Evolutionary conservation across 2,888 invertebrate genomes (phyloP).

Genomic region (Lissonota sp.): DNA sequence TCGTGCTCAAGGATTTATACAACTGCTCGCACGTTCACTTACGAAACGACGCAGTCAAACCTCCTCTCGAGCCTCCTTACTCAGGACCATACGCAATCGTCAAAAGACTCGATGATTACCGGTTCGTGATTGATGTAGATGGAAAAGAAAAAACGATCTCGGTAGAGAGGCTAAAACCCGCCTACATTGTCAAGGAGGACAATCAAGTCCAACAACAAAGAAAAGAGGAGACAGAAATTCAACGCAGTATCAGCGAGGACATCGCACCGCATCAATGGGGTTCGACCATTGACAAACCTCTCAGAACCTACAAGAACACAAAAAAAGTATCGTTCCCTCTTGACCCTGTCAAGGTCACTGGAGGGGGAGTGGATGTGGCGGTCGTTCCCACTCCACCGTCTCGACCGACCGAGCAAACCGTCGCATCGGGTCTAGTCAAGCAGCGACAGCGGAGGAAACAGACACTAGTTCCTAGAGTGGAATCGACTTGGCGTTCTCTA

Average conservation of each 20-base stretch:
- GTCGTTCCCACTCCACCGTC: too few relatives aligned
- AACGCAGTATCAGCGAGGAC: background rate
- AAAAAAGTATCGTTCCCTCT: constrained; percentile 21
- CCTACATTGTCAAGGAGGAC: constrained; percentile 26
- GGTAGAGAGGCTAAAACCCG: constrained; percentile 36
- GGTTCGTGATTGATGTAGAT: constrained; percentile 31
- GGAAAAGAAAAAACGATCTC: constrained; percentile 38
- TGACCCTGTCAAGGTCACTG: constrained; percentile 4
- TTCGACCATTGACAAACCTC: constrained; percentile 26
- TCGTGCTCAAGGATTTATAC: constrained; percentile 55
- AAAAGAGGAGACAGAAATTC: too few relatives aligned
- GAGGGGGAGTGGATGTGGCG: constrained; percentile 14
- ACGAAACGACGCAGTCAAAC: constrained; percentile 42
- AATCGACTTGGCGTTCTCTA: too few relatives aligned
- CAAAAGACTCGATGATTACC: constrained; percentile 35
- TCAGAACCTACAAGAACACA: constrained; percentile 15
- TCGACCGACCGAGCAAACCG: too few relatives aligned
- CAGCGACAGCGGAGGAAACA: too few relatives aligned
- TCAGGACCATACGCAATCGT: constrained; percentile 48
- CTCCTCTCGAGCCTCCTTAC: constrained; percentile 53
- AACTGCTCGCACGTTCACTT: constrained; percentile 51
- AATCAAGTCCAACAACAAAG: background rate
- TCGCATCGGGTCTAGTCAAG: too few relatives aligned
- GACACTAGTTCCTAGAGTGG: too few relatives aligned
- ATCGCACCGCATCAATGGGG: constrained; percentile 6